phyloP scores from a whole-genome alignment of 2,797 vertebrate genomes.

The Limosa lapponica region DNA sequence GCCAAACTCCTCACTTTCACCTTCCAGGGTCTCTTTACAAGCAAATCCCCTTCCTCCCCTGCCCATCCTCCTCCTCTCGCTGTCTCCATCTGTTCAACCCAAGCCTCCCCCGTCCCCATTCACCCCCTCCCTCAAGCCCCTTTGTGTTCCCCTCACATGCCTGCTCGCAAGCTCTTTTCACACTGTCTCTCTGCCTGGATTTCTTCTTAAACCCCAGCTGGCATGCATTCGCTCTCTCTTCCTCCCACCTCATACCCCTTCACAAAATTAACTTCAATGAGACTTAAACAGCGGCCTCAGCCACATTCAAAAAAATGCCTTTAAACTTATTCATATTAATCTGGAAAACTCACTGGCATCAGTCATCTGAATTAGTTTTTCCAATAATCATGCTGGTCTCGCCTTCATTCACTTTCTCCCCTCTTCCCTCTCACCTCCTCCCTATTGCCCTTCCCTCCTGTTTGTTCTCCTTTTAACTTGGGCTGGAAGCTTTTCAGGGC shows the following conservation, averaged over 20 bases:
- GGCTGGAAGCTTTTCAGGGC: not conserved
- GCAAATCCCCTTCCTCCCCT: not conserved
- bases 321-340: not conserved
- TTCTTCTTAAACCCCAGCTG: constrained; percentile 26
- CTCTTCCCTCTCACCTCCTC: not conserved
- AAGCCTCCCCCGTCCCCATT: not conserved
- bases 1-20: not conserved
- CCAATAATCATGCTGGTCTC: not conserved
- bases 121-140: not conserved
- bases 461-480: not conserved
- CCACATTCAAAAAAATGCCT: not conserved
- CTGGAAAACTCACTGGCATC: not conserved
- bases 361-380: not conserved
- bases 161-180: constrained; percentile 28
- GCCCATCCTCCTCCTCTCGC: not conserved
- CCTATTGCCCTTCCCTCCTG: not conserved
- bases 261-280: not conserved
- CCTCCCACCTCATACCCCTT: constrained; percentile 23
- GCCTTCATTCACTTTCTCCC: not conserved
- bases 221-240: not conserved
- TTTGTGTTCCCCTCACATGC: constrained; percentile 8
- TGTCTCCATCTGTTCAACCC: not conserved
- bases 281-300: not conserved
- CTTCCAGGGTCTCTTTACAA: not conserved
- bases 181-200: not conserved